Percentiles rank a stretch among this genome's conserved stretches.
phyloP scores from a whole-genome alignment of 2,888 invertebrate genomes.

The Arge pagana region DNA sequence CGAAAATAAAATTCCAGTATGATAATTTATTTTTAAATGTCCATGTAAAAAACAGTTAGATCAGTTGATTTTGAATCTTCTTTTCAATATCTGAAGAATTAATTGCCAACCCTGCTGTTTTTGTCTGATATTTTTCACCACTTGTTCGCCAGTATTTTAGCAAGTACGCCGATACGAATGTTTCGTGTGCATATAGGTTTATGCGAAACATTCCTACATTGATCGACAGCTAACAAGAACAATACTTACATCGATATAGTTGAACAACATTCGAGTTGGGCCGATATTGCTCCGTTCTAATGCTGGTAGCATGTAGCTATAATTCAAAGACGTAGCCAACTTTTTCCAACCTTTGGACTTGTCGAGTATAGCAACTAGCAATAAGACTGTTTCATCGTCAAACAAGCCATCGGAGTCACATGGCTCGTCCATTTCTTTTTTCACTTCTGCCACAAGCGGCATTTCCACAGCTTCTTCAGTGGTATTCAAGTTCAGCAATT shows the following conservation, averaged over 20 bases:
- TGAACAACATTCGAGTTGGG: conserved; percentile 64
- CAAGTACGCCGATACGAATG: not conserved
- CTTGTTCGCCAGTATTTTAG: too few relatives aligned
- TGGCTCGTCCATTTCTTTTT: conserved; percentile 40
- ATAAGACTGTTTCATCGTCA: conserved; percentile 53
- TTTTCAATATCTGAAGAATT: conserved; percentile 11
- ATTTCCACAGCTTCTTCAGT: conserved; percentile 24
- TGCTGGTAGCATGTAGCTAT: conserved; percentile 60
- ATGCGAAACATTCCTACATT: not conserved
- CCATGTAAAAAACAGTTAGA: not conserved
- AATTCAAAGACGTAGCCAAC: conserved; percentile 62
- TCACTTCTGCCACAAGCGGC: conserved; percentile 37
- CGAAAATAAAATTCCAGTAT: conserved; percentile 23
- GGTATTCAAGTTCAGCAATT: conserved; percentile 30
- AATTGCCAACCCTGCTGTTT: too few relatives aligned
- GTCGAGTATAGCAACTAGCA: conserved; percentile 63
- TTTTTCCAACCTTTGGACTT: conserved; percentile 64
- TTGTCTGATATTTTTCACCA: too few relatives aligned
- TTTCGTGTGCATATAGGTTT: not conserved
- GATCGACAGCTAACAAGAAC: not conserved
- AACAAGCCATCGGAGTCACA: conserved; percentile 37
- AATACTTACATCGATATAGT: conserved; percentile 60
- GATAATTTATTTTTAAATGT: too few relatives aligned
- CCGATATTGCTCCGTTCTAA: conserved; percentile 58
- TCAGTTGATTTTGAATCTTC: conserved; percentile 18